These are phyloP conservation scores for Origma solitaria DNA, from an alignment of 2,113 vertebrate species.

Conservation along the genomic window DNA sequence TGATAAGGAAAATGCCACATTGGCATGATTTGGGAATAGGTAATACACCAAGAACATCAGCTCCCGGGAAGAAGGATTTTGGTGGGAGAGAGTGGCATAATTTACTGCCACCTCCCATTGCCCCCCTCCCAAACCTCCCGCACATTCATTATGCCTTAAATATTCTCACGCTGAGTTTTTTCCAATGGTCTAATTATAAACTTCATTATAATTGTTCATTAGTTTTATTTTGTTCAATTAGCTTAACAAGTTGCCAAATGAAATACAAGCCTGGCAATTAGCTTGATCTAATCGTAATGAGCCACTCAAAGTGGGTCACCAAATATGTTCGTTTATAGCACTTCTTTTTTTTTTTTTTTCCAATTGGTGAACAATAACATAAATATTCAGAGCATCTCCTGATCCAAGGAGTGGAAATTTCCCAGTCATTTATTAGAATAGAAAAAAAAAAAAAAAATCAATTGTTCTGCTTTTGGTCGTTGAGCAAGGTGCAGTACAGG, in stretches of 20 bases:
- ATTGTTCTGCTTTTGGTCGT: neutral
- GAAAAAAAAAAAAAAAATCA: neutral
- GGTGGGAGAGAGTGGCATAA: neutral
- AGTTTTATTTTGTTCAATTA: conserved; percentile 76
- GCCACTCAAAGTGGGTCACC: conserved; percentile 46
- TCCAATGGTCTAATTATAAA: conserved; percentile 73
- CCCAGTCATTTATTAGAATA: neutral
- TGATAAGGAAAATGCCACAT: neutral
- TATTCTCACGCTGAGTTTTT: conserved; percentile 62
- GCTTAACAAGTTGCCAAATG: conserved; percentile 73
- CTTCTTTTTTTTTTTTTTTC: neutral
- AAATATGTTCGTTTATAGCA: conserved; percentile 32
- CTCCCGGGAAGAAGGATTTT: neutral
- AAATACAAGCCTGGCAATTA: conserved; percentile 71
- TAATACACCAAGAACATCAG: neutral
- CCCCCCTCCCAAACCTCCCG: neutral
- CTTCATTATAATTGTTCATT: conserved; percentile 77
- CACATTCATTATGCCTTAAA: conserved; percentile 59
- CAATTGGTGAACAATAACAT: neutral
- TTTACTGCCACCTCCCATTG: neutral
- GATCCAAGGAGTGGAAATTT: neutral
- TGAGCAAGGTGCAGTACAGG: neutral
- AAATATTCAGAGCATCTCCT: neutral
- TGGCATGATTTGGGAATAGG: neutral
- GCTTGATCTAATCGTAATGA: conserved; percentile 59